Evolutionary conservation across 2,888 invertebrate genomes (phyloP), one percentile per base, ranked within the genome.

Genomic region (Nymphalis c-album): DNA sequence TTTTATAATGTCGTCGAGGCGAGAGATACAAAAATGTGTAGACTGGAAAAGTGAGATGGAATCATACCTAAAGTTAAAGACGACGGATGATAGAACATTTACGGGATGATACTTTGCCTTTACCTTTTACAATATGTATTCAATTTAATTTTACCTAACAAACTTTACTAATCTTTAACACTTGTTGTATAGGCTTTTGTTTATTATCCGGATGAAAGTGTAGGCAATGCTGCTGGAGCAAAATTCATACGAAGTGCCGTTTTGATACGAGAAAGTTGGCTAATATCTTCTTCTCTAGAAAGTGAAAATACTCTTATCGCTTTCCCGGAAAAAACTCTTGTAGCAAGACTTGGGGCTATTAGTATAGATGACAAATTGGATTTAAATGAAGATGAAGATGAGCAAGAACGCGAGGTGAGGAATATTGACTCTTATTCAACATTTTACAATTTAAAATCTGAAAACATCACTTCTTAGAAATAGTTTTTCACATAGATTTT

Each of bases 391-490:
- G 91, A 91, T 63, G 91, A 92, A 66, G 85, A 87, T 67, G 91
- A 92, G 69, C 92, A 92, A 64, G 91, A 92, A 70, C 78, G 86
- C 61, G 91, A 92, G 85, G 92, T 91, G 62, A 67, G n/a, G 7
- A 51, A 47, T 1, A 26, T 4, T 47, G 20, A 20, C 20, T 46
- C 13, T 20, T 51, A 48, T 18, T 47, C 7, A 47, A 2, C n/a
- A 22, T 13, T 45, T 16, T 45, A 13, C 7, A 16, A 53, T 53
- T 26, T 26, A 26, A 2, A n/a, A 17, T n/a, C 48, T 48, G 4
- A n/a, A 2, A 17, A 48, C 7, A 48, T 48, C 7, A 40, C 13
- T 5, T 48, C 53, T 53, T 53, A 53, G n/a, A 16, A 53, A 53
- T 6, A 17, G 8, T 35, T 35, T 8, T 18, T 7, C n/a, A 55